Evolutionary conservation across 2,113 vertebrate genomes (phyloP).

Genomic region (Phrynosoma blainvillii): DNA sequence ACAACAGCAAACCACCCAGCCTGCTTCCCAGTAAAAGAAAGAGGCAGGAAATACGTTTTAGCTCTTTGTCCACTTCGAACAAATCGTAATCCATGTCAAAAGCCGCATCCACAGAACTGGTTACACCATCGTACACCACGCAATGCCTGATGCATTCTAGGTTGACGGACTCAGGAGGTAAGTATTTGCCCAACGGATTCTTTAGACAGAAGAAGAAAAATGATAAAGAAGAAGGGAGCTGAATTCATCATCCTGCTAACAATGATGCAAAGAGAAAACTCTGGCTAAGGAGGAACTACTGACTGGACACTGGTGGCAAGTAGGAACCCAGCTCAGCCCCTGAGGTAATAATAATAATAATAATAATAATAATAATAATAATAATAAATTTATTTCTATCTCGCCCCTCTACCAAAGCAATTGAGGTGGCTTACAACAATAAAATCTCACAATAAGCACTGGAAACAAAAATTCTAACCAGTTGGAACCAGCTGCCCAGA

Average conservation of each 20-base stretch:
- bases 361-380: too few relatives aligned
- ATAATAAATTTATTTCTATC: too few relatives aligned
- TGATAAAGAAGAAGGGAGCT: not conserved
- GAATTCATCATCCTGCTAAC: not conserved
- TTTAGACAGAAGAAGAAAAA: slow-evolving; percentile 57
- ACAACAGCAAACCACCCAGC: not conserved
- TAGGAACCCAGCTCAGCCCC: too few relatives aligned
- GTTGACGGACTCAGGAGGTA: slow-evolving; percentile 77
- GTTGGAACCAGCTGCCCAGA: too few relatives aligned
- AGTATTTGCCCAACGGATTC: slow-evolving; percentile 69
- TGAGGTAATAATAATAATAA: too few relatives aligned
- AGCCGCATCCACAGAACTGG: slow-evolving; percentile 59
- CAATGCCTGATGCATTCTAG: slow-evolving; percentile 80
- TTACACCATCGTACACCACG: slow-evolving; percentile 84
- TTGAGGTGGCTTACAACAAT: too few relatives aligned
- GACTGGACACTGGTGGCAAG: not conserved
- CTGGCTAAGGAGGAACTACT: not conserved
- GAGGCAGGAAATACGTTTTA: slow-evolving; percentile 18
- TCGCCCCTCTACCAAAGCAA: too few relatives aligned
- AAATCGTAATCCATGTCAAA: not conserved
- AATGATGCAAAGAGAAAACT: too few relatives aligned
- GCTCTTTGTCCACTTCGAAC: slow-evolving; percentile 14
- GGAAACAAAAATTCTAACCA: too few relatives aligned
- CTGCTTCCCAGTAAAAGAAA: not conserved
- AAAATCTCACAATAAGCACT: too few relatives aligned